A percentile compares a stretch with the other conserved stretches of the same genome.
Evolutionary conservation across 1,140 invertebrate species (phyloP).

Genomic region (Tachypleus tridentatus): DNA sequence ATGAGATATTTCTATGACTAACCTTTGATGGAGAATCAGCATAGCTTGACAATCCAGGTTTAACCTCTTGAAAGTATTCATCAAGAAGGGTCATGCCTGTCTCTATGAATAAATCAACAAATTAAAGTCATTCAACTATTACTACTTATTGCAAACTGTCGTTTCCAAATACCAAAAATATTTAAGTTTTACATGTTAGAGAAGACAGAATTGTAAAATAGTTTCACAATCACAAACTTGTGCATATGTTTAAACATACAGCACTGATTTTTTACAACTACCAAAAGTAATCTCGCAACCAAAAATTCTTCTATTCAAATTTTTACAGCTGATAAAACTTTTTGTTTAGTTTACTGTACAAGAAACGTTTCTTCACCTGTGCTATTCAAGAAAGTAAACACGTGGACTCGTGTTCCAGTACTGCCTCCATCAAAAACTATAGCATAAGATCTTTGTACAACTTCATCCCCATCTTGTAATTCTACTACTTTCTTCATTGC

Average conservation of each 20-base stretch:
- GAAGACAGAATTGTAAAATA: too few relatives aligned
- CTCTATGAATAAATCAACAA: too few relatives aligned
- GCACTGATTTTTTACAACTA: too few relatives aligned
- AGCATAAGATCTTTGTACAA: constrained; percentile 50
- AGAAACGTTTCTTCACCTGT: neutral
- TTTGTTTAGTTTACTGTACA: neutral
- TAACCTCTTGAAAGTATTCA: constrained; percentile 69
- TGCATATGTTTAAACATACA: too few relatives aligned
- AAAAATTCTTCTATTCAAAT: too few relatives aligned
- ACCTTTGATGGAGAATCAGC: constrained; percentile 60
- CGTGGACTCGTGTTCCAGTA: constrained; percentile 80
- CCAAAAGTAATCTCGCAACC: too few relatives aligned
- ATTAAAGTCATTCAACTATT: too few relatives aligned
- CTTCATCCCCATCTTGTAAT: neutral
- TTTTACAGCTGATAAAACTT: neutral
- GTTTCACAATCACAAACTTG: too few relatives aligned
- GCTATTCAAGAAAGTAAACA: constrained; percentile 64
- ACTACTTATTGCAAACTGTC: too few relatives aligned
- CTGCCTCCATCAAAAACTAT: constrained; percentile 95
- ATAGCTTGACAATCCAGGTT: constrained; percentile 78
- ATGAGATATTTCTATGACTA: constrained; percentile 18
- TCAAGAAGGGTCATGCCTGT: constrained; percentile 49
- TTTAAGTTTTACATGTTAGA: too few relatives aligned
- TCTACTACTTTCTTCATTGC: constrained; percentile 6
- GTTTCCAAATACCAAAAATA: too few relatives aligned